Base-by-base conservation (phyloP, 2,797 vertebrate genomes). In the Sus cebifrons region DNA sequence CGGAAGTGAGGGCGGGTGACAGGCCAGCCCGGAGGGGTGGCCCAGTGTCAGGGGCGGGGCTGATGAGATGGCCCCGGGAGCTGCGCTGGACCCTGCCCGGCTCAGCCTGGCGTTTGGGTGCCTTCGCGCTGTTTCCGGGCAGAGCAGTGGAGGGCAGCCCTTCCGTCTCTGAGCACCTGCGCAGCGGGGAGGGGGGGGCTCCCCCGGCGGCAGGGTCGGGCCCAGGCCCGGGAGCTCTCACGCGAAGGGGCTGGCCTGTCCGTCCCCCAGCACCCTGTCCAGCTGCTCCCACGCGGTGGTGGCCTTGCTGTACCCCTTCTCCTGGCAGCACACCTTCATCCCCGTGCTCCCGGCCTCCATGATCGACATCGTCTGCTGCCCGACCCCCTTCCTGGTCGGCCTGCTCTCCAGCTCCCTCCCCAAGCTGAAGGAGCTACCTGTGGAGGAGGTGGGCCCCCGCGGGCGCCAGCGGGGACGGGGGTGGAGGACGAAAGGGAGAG, bases 321-420 rank as follows among this genome's bases (percentile, higher is more conserved):
- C 99, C 97, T 99, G 99, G 99, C 99, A 99, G 97, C 99, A 99
- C 98, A 99, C 99, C 97, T 99, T 99, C 99, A 99, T 99, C 98
- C 99, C 99, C 0, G 99, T 99, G 56, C 99, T 99, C 79, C 99
- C 99, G 0, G 99, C 99, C 5, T 99, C 99, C 98, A 99, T 99
- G 99, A 99, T 99, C 96, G 99, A 99, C 98, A 99, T 99, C 0
- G 99, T 99, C 96, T 99, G 99, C 98, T 99, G 99, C 97, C 99
- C 99, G 71, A 99, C 99, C 1, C 99, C 99, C 49, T 99, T 99
- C 98, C 99, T 99, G 97, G 99, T 99, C 97, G 99, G 99, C 89
- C 98, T 99, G 98, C 99, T 99, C 94, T 99, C 99, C 98, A 99
- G 99, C 97, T 99, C 99, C 3, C 98, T 99, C 98, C 99, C 99